Evolutionary conservation across 1,140 invertebrate genomes (phyloP).

Genomic region (Sitodiplosis mosellana): DNA sequence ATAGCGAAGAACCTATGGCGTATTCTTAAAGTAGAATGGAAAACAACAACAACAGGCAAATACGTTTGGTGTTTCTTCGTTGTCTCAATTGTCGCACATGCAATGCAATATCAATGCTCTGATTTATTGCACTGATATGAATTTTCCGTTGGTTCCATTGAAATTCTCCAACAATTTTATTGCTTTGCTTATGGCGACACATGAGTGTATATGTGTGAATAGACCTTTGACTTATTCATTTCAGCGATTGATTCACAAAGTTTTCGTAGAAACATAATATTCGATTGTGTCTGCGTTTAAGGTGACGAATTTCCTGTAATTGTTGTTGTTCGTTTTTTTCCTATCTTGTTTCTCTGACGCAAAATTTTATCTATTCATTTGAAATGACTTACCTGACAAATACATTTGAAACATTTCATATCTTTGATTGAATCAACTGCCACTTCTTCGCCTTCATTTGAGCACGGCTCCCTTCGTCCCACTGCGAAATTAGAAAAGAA

Average conservation of each 20-base stretch:
- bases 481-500: conserved; percentile 12
- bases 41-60: too few species aligned
- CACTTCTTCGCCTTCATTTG: conserved; percentile 23
- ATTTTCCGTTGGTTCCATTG: too few species aligned
- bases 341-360: not conserved
- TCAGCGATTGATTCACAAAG: not conserved
- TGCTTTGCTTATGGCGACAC: too few species aligned
- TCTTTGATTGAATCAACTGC: conserved; percentile 20
- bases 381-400: conserved; percentile 22
- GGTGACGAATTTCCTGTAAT: not conserved
- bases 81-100: too few species aligned
- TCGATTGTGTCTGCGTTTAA: not conserved
- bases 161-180: too few species aligned
- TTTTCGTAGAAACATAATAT: not conserved
- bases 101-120: too few species aligned
- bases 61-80: too few species aligned
- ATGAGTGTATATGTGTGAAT: too few species aligned
- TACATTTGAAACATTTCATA: conserved; percentile 24
- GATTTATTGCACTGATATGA: too few species aligned
- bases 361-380: conserved; percentile 1
- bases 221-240: too few species aligned
- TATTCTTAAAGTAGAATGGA: too few species aligned
- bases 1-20: too few species aligned
- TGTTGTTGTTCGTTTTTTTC: not conserved
- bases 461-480: conserved; percentile 19